Percentiles rank a stretch among this genome's conserved stretches.
Conservation (phyloP, 2,113 vertebrate species). For the Hydropotes inermis region DNA sequence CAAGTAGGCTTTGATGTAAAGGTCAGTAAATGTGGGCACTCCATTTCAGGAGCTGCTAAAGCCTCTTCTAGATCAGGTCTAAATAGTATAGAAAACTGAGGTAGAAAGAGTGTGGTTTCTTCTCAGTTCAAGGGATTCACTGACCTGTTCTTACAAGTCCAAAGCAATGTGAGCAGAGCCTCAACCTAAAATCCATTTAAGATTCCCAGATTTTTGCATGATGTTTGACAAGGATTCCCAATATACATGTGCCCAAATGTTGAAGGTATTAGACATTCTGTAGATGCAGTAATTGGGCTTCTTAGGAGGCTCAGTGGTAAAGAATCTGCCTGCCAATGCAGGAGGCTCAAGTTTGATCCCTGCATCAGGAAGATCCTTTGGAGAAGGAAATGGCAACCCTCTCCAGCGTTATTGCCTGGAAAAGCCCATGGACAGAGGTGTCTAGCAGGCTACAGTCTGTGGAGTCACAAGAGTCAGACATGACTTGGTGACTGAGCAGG, state of each 20-base stretch:
- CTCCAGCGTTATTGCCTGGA: background rate
- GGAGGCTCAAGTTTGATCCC: background rate
- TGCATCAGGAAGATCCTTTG: background rate
- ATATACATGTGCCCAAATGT: background rate
- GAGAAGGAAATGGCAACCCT: background rate
- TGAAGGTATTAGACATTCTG: background rate
- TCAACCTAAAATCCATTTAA: background rate
- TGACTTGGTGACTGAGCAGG: background rate
- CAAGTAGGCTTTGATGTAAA: slow-evolving; percentile 62
- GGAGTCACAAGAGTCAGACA: background rate
- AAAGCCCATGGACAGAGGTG: background rate
- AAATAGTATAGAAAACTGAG: background rate
- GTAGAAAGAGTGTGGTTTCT: background rate
- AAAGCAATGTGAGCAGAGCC: slow-evolving; percentile 19
- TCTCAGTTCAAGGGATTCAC: background rate
- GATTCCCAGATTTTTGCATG: background rate
- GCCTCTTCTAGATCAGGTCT: slow-evolving; percentile 46
- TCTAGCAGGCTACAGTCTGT: background rate
- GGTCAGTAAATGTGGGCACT: slow-evolving; percentile 46
- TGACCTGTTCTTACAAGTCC: background rate
- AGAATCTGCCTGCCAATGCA: background rate
- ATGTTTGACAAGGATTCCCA: background rate
- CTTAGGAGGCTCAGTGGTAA: background rate
- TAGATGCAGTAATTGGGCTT: background rate
- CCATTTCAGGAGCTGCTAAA: slow-evolving; percentile 55